A percentile compares a stretch with the other conserved stretches of the same genome.
These are phyloP conservation scores for Sisyra nigra DNA, from an alignment of 2,888 invertebrate genomes.

Conservation along the genomic window DNA sequence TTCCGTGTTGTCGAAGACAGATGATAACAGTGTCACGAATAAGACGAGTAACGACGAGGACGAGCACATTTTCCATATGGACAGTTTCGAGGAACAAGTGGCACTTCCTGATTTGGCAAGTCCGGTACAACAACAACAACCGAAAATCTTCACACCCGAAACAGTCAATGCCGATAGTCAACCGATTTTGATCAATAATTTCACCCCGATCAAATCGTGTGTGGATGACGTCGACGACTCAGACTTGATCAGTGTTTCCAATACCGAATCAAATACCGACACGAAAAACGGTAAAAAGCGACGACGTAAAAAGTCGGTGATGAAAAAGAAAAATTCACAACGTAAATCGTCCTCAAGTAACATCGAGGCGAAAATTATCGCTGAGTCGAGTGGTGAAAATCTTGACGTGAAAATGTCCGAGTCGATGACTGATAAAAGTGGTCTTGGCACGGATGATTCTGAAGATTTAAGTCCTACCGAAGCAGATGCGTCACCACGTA, in stretches of 20 bases:
- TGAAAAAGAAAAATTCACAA: constrained; percentile 63
- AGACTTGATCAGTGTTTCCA: not conserved
- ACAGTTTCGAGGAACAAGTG: constrained; percentile 37
- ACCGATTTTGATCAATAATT: constrained; percentile 45
- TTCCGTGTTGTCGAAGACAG: constrained; percentile 17
- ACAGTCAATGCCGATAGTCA: constrained; percentile 35
- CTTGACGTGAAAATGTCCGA: constrained; percentile 18
- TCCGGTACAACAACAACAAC: constrained; percentile 16
- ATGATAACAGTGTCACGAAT: not conserved
- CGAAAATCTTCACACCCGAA: constrained; percentile 38
- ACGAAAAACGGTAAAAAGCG: constrained; percentile 52
- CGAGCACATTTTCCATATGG: constrained; percentile 43
- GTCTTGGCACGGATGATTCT: constrained; percentile 24
- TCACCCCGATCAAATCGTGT: constrained; percentile 37
- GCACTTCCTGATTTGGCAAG: constrained; percentile 5
- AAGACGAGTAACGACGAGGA: constrained; percentile 14
- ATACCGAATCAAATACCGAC: constrained; percentile 24
- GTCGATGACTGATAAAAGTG: constrained; percentile 25
- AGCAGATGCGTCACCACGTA: constrained; percentile 14
- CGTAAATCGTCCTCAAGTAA: constrained; percentile 47
- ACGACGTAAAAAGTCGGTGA: constrained; percentile 59
- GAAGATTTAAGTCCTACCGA: constrained; percentile 16
- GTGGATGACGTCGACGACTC: constrained; percentile 16
- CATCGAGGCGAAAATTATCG: not conserved
- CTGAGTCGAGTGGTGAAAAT: not conserved